These are phyloP conservation scores for Brachionus rubens DNA, from an alignment of 1,140 invertebrate genomes.

Conservation along the genomic window DNA sequence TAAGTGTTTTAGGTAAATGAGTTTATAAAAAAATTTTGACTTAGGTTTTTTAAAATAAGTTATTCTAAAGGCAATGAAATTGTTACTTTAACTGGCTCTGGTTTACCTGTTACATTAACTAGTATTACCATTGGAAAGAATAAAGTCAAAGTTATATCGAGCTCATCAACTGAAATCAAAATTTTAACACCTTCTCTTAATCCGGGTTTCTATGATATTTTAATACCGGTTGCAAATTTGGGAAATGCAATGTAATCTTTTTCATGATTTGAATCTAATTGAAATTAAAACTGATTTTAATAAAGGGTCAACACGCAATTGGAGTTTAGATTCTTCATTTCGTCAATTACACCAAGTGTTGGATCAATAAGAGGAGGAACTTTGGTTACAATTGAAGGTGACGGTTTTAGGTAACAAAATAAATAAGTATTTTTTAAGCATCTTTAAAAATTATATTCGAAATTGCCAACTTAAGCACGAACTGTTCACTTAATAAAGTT, in stretches of 20 bases:
- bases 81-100: slow-evolving; percentile 49
- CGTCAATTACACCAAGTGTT: not conserved
- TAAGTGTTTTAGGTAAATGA: not conserved
- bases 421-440: not conserved
- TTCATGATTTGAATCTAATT: not conserved
- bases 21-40: not conserved
- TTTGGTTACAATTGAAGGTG: slow-evolving; percentile 52
- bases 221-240: not conserved
- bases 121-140: slow-evolving; percentile 47
- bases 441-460: not conserved
- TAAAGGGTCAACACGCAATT: not conserved
- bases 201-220: slow-evolving; percentile 48
- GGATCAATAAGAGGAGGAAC: slow-evolving; percentile 51
- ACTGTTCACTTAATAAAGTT: slow-evolving; percentile 48
- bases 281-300: not conserved
- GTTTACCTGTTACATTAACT: slow-evolving; percentile 46
- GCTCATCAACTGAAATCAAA: slow-evolving; percentile 44
- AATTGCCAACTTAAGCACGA: not conserved
- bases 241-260: slow-evolving; percentile 33
- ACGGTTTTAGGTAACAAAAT: slow-evolving; percentile 51
- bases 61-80: slow-evolving; percentile 48
- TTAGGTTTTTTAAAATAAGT: not conserved
- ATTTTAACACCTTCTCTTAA: slow-evolving; percentile 48
- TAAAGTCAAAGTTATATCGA: slow-evolving; percentile 37
- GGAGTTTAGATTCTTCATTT: slow-evolving; percentile 46